Base-by-base conservation (phyloP, 2,797 vertebrate species). In the Huso huso region DNA sequence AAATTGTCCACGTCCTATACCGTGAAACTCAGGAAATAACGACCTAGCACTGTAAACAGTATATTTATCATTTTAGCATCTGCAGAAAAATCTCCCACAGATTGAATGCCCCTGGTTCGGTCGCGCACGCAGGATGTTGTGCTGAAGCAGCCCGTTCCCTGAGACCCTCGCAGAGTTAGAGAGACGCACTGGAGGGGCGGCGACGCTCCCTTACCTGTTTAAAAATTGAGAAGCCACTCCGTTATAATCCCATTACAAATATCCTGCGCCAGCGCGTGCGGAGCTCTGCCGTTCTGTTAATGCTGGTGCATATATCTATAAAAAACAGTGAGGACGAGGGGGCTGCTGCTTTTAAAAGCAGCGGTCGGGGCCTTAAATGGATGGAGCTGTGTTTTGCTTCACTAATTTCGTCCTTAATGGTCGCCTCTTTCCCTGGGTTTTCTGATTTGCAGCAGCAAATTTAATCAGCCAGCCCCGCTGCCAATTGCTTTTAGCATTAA, bases 401-500 rank as follows among this genome's bases (percentile, higher is more conserved):
- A 85, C 85, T 88, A 88, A 90, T 90, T 90, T 90, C 87, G 86
- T 83, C 88, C 88, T 89, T 88, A 88, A 87, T 84, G 81, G 79
- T 82, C 78, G 77, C 75, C 75, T 74, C 73, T 77, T 69, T 74
- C 71, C 74, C 64, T 51, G 61, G 51, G 62, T 49, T 72, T 53
- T 10, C 15, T 48, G 65, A 70, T 77, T 80, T 84, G 78, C 80
- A 84, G 75, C 79, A 86, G 90, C 87, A 86, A 89, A 86, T 88
- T 88, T 90, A 91, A 89, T 89, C 87, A 88, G 81, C 83, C 83
- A 85, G 85, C 15, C 84, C 88, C 81, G 77, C 85, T 76, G 74
- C 71, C 68, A 11, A 68, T 75, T 90, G 92, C 93, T 94, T 93
- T 94, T 91, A 93, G 84, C 91, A 93, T 93, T 92, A 93, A 91